Evolutionary conservation across 2,797 vertebrate species (phyloP), one percentile per base, ranked within the genome.

Genomic region (Pterois miles): DNA sequence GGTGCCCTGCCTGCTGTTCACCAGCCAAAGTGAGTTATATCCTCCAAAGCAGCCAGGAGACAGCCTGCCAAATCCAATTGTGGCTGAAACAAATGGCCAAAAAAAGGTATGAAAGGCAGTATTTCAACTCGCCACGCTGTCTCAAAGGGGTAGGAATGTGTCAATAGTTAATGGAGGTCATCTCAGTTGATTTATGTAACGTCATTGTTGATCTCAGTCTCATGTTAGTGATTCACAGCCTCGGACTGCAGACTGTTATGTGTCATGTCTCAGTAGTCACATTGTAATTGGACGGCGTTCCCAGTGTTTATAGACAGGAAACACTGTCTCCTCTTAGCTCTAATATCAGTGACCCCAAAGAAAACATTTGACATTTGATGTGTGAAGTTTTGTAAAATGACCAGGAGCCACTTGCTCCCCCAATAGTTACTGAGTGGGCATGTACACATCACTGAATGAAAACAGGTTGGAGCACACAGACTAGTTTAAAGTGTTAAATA

Each of bases 201-300:
- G 2, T 70, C 60, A 27, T 43, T 46, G 59, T 70, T 68, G 27
- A 59, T 67, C 46, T 70, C 8, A 5, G 65, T 43, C 50, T 82
- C 69, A 57, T 73, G 68, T 58, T 34, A 8, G 71, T 72, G 72
- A 80, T 38, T 83, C 79, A 82, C 5, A 40, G 62, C 31, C 48
- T 56, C 31, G 3, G 66, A 57, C 71, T 16, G 59, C 52, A 58
- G 6, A 50, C 83, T 34, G 13, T n/a, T 16, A 20, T 27, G 63
- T 33, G 67, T 82, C 82, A 58, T 6, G n/a, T 53, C 72, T 76
- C 57, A 67, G 43, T 13, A 10, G 58, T 56, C 77, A 58, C 63
- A 58, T 25, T 63, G 52, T 34, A 27, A 56, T 20, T 4, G 29
- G 50, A 14, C 4, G 0, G 22, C 2, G 13, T 58, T 78, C 78